Base-by-base conservation (phyloP, 2,888 invertebrate species). In the Pseudoips prasinana region DNA sequence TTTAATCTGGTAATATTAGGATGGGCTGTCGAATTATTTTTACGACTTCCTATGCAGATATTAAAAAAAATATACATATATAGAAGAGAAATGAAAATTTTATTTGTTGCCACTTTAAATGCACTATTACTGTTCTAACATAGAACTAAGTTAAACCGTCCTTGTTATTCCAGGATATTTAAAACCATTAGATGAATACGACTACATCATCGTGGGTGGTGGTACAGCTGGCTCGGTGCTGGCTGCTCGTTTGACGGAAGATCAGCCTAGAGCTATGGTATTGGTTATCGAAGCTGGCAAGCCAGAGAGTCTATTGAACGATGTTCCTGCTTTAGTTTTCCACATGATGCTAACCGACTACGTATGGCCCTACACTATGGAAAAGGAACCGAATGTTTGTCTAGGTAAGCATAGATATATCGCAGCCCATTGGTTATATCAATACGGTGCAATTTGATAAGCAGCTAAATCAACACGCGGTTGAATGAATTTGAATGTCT, bases 181-280 rank as follows among this genome's bases (percentile, higher is more conserved):
- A 1, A 48, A 58, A 37, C 70, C 78, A 0, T 53, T 78, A 8
- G 79, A 86, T 2, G 88, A 87, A 67, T 93, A 92, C 64, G 93
- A 94, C 60, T 94, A 93, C 53, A 82, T 93, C 2, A 81, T 93
- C 10, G 86, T 94, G 0, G 94, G 94, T 0, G 92, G 92, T 0
- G 94, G 94, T 0, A 91, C 93, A 0, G 92, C 92, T 0, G 95
- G 95, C 0, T 91, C 93, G 0, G 92, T 92, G 0, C 58, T 95
- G 6, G 94, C 94, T 0, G 91, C 93, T 51, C 88, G 95, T 1
- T 79, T 95, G 0, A 90, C 92, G 0, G 94, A 94, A 72, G 91
- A 77, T 24, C 85, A 85, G 39, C 87, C 84, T 0, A 64, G 54
- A 29, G 70, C 90, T 18, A 91, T 81, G 27, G 90, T 94, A 0